Evolutionary conservation across 2,797 vertebrate species (phyloP), one percentile per base, ranked within the genome.

Genomic region (Diceros bicornis): DNA sequence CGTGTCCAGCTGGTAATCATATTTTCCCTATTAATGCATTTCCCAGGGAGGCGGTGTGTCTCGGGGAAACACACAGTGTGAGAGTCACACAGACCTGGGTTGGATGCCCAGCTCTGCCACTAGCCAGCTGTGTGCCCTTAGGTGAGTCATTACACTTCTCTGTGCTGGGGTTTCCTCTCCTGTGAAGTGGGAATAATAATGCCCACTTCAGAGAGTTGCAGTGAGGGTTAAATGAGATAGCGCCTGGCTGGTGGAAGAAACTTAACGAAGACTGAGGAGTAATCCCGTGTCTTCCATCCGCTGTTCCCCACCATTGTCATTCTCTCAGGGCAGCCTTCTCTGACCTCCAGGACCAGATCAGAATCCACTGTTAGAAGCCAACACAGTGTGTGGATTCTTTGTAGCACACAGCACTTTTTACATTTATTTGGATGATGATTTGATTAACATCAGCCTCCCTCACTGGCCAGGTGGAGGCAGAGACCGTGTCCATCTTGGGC

Each of bases 301-400:
- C 66, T 29, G 25, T 78, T 61, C 23, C 77, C 59, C 14, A 6
- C 52, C 13, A 6, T 1, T 25, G 16, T 17, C 47, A 9, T 85
- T 69, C 82, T 85, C 84, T 72, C 55, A 7, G 44, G 50, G 50
- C 21, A 57, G 50, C 44, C 41, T 44, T 66, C 52, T 44, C 83
- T 37, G n/a, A 69, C 61, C 29, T n/a, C 61, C 3, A 9, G 27
- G 34, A 59, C 89, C 9, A 57, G 72, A 41, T 71, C 57, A 71
- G 50, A 72, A 61, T 59, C 32, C 0, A 1, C 34, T 12, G 11
- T 50, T 44, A 18, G 1, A 62, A 32, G 6, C 74, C 37, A 37
- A 47, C 12, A 29, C 27, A 0, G 0, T 4, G 2, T 17, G 27
- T n/a, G 11, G 5, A 2, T 27, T 50, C 66, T 86, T 18, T 20